Evolutionary conservation across 2,888 invertebrate genomes (phyloP).

Genomic region (Pseudanteris insignis): DNA sequence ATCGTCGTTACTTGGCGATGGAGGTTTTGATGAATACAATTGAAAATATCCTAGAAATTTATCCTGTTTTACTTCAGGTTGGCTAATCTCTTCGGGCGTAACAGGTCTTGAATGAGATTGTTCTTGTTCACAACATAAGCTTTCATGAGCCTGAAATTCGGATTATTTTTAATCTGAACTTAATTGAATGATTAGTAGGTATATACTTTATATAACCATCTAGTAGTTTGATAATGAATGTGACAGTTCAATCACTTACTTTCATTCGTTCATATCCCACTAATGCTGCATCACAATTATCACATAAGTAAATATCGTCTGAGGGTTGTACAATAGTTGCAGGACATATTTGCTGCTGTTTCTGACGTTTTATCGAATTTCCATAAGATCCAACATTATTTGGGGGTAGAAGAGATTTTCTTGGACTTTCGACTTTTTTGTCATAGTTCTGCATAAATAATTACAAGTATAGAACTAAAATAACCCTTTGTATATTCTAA

Average conservation of each 20-base stretch:
- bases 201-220: too few relatives aligned
- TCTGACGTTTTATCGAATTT: slow-evolving; percentile 51
- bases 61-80: slow-evolving; percentile 57
- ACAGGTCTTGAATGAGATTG: slow-evolving; percentile 66
- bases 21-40: slow-evolving; percentile 55
- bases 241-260: slow-evolving; percentile 63
- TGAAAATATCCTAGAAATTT: slow-evolving; percentile 68
- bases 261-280: slow-evolving; percentile 70
- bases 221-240: too few relatives aligned
- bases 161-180: too few relatives aligned
- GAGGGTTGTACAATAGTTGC: slow-evolving; percentile 70
- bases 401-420: slow-evolving; percentile 67
- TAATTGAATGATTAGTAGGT: too few relatives aligned
- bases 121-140: slow-evolving; percentile 64
- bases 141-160: slow-evolving; percentile 68
- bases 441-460: slow-evolving; percentile 60
- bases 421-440: slow-evolving; percentile 57
- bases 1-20: slow-evolving; percentile 33
- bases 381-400: slow-evolving; percentile 47
- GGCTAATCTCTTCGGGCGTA: slow-evolving; percentile 52
- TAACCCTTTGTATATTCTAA: too few relatives aligned
- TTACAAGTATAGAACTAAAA: too few relatives aligned
- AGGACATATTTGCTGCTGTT: slow-evolving; percentile 54
- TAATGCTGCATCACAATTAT: slow-evolving; percentile 79
- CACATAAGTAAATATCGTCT: slow-evolving; percentile 78